A percentile compares a stretch with the other conserved stretches of the same genome.
These are phyloP conservation scores for Rhopilema esculentum DNA, from an alignment of 30 jellyfish, hydroid and myxozoan species.

Conservation along the genomic window DNA sequence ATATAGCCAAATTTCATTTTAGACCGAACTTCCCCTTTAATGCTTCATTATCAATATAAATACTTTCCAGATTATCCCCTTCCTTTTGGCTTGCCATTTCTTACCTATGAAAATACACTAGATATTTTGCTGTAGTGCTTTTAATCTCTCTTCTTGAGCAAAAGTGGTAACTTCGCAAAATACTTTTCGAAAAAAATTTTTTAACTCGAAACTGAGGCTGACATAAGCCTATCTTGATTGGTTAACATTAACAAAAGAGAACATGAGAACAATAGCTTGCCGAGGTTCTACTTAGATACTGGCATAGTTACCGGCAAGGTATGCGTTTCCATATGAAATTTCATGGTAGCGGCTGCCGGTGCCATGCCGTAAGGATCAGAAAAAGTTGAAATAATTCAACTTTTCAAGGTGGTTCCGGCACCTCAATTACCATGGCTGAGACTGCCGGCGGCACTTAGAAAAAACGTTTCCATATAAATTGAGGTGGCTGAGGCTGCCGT, in stretches of 20 bases:
- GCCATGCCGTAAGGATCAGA: no score
- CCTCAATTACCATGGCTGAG: no score
- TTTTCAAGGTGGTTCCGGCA: no score
- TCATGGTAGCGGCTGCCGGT: no score
- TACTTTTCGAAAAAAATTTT: neutral
- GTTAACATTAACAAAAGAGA: neutral
- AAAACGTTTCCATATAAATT: no score
- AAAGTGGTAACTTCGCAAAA: neutral
- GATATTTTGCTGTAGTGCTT: neutral
- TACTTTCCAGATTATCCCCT: neutral
- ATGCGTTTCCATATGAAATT: neutral
- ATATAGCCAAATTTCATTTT: neutral
- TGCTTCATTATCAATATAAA: neutral
- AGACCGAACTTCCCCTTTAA: neutral
- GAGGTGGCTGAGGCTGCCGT: no score
- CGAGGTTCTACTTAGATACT: neutral
- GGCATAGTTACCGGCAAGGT: slow-evolving; percentile 1
- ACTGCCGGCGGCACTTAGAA: no score
- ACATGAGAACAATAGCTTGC: slow-evolving; percentile 16
- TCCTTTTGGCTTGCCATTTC: neutral
- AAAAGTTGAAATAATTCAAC: no score
- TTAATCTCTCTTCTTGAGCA: neutral
- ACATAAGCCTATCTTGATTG: neutral
- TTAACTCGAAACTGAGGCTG: neutral
- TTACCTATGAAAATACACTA: slow-evolving; percentile 5